These are phyloP conservation scores for Gnathonemus echidnorhynchus DNA, from an alignment of 2,113 vertebrate genomes.

Conservation along the genomic window DNA sequence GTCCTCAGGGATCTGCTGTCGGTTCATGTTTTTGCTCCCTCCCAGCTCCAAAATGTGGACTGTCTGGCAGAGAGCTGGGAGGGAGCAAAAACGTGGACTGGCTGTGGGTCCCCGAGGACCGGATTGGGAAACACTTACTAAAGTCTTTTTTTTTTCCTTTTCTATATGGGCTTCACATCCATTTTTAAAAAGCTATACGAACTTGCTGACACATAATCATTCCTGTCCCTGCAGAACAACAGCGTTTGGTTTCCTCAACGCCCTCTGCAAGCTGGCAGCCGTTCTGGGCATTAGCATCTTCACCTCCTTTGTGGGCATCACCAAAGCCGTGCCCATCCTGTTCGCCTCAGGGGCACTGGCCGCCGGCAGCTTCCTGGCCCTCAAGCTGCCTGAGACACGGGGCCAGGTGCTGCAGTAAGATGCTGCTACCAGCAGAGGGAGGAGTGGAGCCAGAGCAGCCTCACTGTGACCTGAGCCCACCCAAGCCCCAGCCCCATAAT, in stretches of 20 bases:
- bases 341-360: slow-evolving; percentile 83
- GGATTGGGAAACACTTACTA: not conserved
- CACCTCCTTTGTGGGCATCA: slow-evolving; percentile 90
- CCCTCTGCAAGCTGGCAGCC: slow-evolving; percentile 83
- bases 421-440: slow-evolving; percentile 33
- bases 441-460: slow-evolving; percentile 43
- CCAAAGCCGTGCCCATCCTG: slow-evolving; percentile 89
- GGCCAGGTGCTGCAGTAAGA: slow-evolving; percentile 86
- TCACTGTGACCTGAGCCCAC: slow-evolving; percentile 60
- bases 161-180: not conserved
- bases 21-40: not conserved
- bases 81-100: not conserved
- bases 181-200: not conserved
- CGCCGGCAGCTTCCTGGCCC: slow-evolving; percentile 80
- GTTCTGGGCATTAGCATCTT: slow-evolving; percentile 96
- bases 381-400: slow-evolving; percentile 87
- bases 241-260: slow-evolving; percentile 90
- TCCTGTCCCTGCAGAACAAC: slow-evolving; percentile 67
- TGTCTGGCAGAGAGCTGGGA: not conserved
- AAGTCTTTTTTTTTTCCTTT: not conserved
- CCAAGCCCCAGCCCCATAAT: slow-evolving; percentile 34
- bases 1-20: not conserved
- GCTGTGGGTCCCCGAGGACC: not conserved
- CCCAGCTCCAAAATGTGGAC: no score
- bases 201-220: not conserved